Evolutionary conservation across 2,888 invertebrate species (phyloP), one percentile per base, ranked within the genome.

Genomic region (Agonopterix arenella): DNA sequence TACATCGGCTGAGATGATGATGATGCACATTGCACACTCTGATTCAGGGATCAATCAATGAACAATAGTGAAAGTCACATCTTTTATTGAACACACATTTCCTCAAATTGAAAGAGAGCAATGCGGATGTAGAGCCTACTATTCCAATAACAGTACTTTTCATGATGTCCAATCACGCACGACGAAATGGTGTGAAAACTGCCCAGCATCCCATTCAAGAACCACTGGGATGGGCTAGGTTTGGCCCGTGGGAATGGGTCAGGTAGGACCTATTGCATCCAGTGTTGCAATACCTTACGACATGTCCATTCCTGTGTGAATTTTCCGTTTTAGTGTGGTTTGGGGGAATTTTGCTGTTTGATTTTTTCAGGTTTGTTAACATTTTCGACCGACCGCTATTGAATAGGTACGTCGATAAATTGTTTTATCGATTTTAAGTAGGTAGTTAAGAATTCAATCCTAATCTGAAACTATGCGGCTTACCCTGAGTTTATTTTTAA

Each of bases 101-200:
- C 64, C 63, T 66, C 63, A 61, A 62, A 70, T 69, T 66, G 60
- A 73, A 68, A 69, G 64, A 64, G 56, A 44, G 61, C 60, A 61
- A 72, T 68, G 64, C 73, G 73, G 76, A 78, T 75, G 68, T 59
- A 51, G 56, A 61, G 57, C 55, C 66, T 64, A 66, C 58, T 67
- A 68, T 65, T 66, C 60, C 61, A 62, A 52, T 53, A 70, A 68
- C 68, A 64, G 64, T 56, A 77, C 73, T 73, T 78, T 82, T 82
- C 74, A 80, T 61, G 58, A 57, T 54, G 60, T 43, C 59, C 78
- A 68, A 68, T 84, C 71, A 72, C 63, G 71, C 80, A 68, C 62
- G 67, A 73, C 80, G 69, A 62, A 71, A 74, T 71, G 66, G 84
- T 77, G 86, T 81, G 84, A 85, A 85, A 85, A 82, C 74, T 75